Evolutionary conservation across 1,140 invertebrate genomes (phyloP).

Genomic region (Dinoponera quadriceps): DNA sequence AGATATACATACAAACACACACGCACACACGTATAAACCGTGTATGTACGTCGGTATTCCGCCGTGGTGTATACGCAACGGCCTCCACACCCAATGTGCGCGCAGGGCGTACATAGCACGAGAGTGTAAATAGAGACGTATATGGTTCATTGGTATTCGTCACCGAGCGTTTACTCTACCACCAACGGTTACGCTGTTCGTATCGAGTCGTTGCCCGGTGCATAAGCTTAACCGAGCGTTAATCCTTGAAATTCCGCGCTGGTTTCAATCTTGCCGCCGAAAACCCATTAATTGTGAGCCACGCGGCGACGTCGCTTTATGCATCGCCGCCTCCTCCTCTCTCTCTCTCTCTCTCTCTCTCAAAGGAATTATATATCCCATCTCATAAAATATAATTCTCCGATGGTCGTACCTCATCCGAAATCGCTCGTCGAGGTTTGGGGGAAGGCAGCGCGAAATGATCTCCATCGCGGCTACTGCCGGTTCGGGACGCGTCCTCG

Average conservation of each 20-base stretch:
- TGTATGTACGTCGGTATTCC: neutral
- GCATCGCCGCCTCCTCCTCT: neutral
- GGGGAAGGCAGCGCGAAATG: too few relatives aligned
- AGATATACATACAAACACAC: neutral
- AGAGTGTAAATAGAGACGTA: conserved; percentile 52
- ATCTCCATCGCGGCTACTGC: too few relatives aligned
- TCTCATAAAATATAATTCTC: conserved; percentile 16
- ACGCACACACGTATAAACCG: neutral
- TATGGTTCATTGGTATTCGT: conserved; percentile 61
- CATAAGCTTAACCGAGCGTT: conserved; percentile 58
- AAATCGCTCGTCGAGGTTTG: too few relatives aligned
- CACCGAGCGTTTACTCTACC: conserved; percentile 55
- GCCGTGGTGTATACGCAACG: conserved; percentile 20
- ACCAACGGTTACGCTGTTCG: conserved; percentile 55
- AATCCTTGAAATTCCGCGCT: conserved; percentile 52
- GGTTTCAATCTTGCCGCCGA: conserved; percentile 51
- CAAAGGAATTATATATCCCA: conserved; percentile 2
- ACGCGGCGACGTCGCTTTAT: neutral
- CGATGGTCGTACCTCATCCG: too few relatives aligned
- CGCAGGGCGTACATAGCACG: conserved; percentile 46
- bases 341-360: too few relatives aligned
- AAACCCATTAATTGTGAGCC: conserved; percentile 52
- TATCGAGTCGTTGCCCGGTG: conserved; percentile 51
- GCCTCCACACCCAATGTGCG: conserved; percentile 22
- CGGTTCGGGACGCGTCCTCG: too few relatives aligned